These are phyloP conservation scores for Drosophila paulistorum DNA, from an alignment of 1,140 invertebrate species.

Conservation along the genomic window DNA sequence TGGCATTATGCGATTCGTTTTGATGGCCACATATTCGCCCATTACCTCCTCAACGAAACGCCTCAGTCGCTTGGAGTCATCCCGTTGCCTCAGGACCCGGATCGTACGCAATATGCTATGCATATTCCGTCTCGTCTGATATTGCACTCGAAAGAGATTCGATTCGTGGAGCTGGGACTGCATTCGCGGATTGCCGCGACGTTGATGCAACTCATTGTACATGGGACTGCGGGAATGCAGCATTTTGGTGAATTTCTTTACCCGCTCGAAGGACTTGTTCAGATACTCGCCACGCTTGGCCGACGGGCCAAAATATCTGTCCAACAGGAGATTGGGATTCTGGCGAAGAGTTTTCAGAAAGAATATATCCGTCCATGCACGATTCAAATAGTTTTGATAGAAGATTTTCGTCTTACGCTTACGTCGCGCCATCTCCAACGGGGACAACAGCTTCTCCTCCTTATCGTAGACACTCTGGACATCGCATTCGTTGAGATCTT, in stretches of 20 bases:
- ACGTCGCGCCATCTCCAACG: slow-evolving; percentile 55
- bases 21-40: slow-evolving; percentile 68
- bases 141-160: slow-evolving; percentile 67
- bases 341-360: slow-evolving; percentile 59
- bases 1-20: slow-evolving; percentile 71
- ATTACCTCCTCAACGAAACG: slow-evolving; percentile 67
- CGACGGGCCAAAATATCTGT: slow-evolving; percentile 21
- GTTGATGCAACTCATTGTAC: slow-evolving; percentile 54
- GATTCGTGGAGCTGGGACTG: slow-evolving; percentile 31
- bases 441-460: slow-evolving; percentile 49
- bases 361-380: slow-evolving; percentile 65
- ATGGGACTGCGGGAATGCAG: slow-evolving; percentile 70
- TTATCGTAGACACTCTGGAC: slow-evolving; percentile 54
- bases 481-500: slow-evolving; percentile 60
- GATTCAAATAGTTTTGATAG: slow-evolving; percentile 67
- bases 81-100: slow-evolving; percentile 35
- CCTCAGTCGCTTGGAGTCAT: slow-evolving; percentile 47
- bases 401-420: slow-evolving; percentile 64
- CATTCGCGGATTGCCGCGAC: slow-evolving; percentile 16
- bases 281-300: slow-evolving; percentile 14
- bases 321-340: slow-evolving; percentile 40
- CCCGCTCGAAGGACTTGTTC: slow-evolving; percentile 24
- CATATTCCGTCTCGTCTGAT: slow-evolving; percentile 75
- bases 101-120: slow-evolving; percentile 58
- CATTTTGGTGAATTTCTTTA: slow-evolving; percentile 60